These are phyloP conservation scores for Lithobates pipiens DNA, from an alignment of 2,797 vertebrate species.

Conservation along the genomic window DNA sequence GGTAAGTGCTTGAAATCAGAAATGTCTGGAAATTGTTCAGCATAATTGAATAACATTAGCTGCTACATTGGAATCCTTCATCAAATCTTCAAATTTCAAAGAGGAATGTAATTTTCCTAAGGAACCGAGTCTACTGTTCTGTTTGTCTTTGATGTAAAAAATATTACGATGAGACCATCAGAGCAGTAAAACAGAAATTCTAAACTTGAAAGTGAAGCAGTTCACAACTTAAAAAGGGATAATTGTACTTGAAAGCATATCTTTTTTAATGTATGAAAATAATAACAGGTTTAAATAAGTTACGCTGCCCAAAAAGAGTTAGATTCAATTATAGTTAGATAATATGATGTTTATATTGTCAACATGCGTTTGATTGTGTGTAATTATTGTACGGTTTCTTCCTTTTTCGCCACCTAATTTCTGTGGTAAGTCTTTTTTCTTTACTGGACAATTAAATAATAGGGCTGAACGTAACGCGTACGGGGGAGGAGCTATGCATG, in stretches of 20 bases:
- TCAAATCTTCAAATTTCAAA: neutral
- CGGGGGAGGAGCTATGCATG: no score
- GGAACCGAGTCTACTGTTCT: neutral
- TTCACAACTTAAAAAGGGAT: neutral
- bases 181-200: neutral
- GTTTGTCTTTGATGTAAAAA: slow-evolving; percentile 4
- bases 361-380: no score
- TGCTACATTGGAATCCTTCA: neutral
- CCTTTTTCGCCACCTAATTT: no score
- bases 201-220: neutral
- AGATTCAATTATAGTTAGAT: neutral
- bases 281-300: neutral
- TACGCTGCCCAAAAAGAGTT: neutral
- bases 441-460: no score
- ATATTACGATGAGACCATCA: neutral
- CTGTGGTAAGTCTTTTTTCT: no score
- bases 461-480: no score
- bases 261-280: neutral
- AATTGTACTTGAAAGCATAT: neutral
- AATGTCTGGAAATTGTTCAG: neutral
- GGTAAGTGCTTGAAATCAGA: neutral
- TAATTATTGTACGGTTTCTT: no score
- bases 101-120: neutral
- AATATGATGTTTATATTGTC: no score
- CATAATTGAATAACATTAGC: neutral